Percentiles rank a stretch among this genome's conserved stretches.
Conservation (phyloP, 2,888 invertebrate species). For the Acanthosepion lycidas region DNA sequence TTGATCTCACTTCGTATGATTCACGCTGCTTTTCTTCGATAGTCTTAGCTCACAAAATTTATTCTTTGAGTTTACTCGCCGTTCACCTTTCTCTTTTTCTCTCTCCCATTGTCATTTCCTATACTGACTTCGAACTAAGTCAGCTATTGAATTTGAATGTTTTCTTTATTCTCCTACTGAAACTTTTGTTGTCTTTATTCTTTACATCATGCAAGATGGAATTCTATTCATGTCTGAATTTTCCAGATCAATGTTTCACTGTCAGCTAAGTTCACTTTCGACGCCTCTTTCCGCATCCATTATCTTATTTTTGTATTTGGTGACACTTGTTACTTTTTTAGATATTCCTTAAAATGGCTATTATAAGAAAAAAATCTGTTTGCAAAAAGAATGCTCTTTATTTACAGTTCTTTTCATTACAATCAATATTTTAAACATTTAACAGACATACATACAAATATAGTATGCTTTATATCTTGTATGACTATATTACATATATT, state of each 20-base stretch:
- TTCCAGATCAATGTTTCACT: background rate
- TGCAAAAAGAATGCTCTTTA: no score
- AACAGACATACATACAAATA: no score
- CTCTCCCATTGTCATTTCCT: background rate
- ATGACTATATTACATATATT: no score
- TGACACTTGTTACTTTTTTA: no score
- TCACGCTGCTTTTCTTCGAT: background rate
- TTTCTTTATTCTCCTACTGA: background rate
- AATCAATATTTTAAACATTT: no score
- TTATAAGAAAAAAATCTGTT: no score
- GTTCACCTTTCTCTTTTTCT: background rate
- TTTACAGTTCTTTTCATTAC: no score
- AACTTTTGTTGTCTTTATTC: background rate
- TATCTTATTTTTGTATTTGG: no score
- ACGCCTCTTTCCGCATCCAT: background rate
- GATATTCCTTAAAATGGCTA: no score
- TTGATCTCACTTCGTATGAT: background rate
- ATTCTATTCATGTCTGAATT: background rate
- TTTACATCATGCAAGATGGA: background rate
- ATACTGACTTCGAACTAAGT: background rate
- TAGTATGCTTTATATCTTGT: no score
- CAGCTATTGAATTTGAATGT: background rate
- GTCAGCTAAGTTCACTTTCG: background rate
- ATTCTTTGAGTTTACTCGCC: background rate
- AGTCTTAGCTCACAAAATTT: background rate